These are phyloP conservation scores for Sebastes vulpes DNA, from an alignment of 2,797 vertebrate genomes.

Conservation along the genomic window DNA sequence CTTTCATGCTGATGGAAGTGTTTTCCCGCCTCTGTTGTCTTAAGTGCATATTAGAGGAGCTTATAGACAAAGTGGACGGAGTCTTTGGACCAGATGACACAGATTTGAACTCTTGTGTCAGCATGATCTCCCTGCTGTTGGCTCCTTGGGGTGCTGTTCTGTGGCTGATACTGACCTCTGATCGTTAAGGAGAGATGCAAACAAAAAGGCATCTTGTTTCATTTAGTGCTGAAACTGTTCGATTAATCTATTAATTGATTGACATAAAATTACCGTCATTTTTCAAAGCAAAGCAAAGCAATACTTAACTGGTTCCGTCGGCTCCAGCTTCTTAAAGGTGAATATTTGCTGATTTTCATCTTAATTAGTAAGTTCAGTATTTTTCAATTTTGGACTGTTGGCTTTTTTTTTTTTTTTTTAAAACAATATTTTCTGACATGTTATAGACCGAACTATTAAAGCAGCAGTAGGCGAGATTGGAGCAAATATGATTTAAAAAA, in stretches of 20 bases:
- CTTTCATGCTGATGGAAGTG: not conserved
- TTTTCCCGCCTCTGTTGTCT: not conserved
- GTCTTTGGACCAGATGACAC: not conserved
- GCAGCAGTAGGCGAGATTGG: too few species aligned
- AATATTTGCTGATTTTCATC: not conserved
- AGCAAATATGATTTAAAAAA: too few species aligned
- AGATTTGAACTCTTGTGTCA: not conserved
- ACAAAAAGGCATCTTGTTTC: not conserved
- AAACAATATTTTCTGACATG: not conserved
- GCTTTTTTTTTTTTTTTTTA: not conserved
- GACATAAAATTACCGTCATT: not conserved
- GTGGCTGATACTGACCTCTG: not conserved
- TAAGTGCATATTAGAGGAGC: not conserved
- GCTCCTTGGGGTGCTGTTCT: not conserved
- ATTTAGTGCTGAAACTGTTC: not conserved
- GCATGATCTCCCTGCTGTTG: not conserved
- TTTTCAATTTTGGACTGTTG: not conserved
- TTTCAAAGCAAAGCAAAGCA: not conserved
- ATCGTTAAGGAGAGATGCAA: not conserved
- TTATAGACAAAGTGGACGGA: not conserved
- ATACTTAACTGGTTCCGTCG: too few species aligned
- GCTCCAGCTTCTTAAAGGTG: not conserved
- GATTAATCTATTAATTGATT: not conserved
- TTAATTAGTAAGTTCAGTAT: not conserved
- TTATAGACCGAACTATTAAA: not conserved